Evolutionary conservation across 2,113 vertebrate genomes (phyloP), one percentile per base, ranked within the genome.

Genomic region (Sclerurus mexicanus): DNA sequence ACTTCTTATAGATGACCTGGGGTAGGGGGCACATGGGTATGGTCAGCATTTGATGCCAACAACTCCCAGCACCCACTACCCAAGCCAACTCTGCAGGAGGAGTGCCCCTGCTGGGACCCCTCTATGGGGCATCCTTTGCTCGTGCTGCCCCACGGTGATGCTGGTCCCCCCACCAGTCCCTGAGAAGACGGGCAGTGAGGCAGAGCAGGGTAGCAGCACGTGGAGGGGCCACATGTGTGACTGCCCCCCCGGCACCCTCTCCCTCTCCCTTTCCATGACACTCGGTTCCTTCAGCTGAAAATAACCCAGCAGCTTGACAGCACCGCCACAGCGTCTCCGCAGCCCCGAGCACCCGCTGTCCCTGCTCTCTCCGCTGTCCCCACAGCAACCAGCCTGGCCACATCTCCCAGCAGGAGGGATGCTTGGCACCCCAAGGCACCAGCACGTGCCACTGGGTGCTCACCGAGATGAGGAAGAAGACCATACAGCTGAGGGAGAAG

Each of bases 401-500:
- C 2, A 21, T 58, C 31, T 12, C 33, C 40, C 1, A 0, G 80
- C 81, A 90, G 39, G 25, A 91, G 60, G 64, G 90, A 42, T 22
- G 58, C 50, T 79, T 0, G 4, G 66, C 67, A 67, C 10, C 50
- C 64, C 20, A 1, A 50, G 66, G 42, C 10, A 3, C 58, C 1
- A 0, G 55, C 86, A 47, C 0, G 0, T 17, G 62, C 76, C 19
- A 2, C 59, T 5, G 2, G 21, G 46, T 39, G 98, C 99, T 98
- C 98, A 99, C 99, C 37, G 98, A 98, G 75, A 97, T 97, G 78
- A 99, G 98, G 96, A 99, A 99, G 98, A 99, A 99, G 89, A 98
- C 98, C 99, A 99, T 99, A 96, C 99, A 99, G 98, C 99, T 99
- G 94, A 99, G 99, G 20, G 99, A 99, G 98, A 99, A 99, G 39